Evolutionary conservation across 2,888 invertebrate species (phyloP).

Genomic region (Chaitophorus viminalis): DNA sequence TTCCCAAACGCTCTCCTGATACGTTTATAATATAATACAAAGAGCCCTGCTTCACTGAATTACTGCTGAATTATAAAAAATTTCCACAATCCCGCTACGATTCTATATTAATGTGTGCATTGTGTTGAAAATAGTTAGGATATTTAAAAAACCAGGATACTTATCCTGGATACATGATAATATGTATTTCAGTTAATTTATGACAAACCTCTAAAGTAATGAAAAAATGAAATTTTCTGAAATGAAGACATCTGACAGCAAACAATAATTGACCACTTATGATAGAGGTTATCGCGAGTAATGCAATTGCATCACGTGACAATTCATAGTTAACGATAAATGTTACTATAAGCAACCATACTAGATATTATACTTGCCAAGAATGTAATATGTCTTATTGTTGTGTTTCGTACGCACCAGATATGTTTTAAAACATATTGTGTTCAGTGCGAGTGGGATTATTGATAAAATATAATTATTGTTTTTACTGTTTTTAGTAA

Average conservation of each 20-base stretch:
- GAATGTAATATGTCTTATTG: neutral
- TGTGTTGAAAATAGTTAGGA: no score
- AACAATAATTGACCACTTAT: neutral
- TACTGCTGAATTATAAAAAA: no score
- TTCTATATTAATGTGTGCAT: no score
- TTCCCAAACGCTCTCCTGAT: no score
- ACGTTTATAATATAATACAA: no score
- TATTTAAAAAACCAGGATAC: no score
- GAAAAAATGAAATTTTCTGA: neutral
- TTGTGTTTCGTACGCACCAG: neutral
- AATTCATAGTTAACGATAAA: neutral
- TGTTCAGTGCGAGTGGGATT: no score
- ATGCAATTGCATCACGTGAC: neutral
- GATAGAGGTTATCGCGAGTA: conserved; percentile 12
- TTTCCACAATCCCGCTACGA: no score
- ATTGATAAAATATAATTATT: no score
- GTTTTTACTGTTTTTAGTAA: neutral
- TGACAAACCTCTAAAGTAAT: neutral
- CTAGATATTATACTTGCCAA: neutral
- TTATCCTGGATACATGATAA: neutral
- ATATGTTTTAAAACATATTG: neutral
- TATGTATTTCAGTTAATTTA: neutral
- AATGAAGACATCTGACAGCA: neutral
- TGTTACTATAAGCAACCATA: neutral
- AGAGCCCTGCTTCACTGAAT: no score